Evolutionary conservation across 2,113 vertebrate genomes (phyloP).

Genomic region (Spheniscus mendiculus): DNA sequence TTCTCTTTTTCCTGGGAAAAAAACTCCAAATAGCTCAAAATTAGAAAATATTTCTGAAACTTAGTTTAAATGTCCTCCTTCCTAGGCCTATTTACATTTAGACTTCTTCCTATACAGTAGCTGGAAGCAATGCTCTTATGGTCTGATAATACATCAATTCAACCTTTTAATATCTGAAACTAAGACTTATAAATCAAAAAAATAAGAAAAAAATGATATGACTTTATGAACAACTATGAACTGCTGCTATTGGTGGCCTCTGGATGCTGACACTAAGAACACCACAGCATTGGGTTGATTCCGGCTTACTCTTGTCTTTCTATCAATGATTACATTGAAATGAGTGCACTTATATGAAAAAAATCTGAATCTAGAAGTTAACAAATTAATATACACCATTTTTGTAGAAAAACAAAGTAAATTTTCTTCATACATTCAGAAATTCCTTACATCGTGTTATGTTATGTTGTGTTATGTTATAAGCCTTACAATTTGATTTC

Average conservation of each 20-base stretch:
- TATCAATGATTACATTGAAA: not conserved
- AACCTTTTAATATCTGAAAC: not conserved
- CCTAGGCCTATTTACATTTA: not conserved
- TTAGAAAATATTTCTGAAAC: not conserved
- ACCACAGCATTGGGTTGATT: not conserved
- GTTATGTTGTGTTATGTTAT: not conserved
- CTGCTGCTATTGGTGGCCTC: not conserved
- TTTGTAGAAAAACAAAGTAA: not conserved
- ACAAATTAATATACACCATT: not conserved
- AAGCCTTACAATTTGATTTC: not conserved
- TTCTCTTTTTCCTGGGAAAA: not conserved
- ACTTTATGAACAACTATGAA: not conserved
- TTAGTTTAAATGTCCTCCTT: not conserved
- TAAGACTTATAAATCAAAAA: not conserved
- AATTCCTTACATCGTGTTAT: not conserved
- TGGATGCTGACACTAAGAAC: not conserved
- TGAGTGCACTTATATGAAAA: not conserved
- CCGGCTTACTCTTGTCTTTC: not conserved
- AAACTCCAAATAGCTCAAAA: not conserved
- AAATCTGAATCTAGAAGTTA: not conserved
- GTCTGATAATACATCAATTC: not conserved
- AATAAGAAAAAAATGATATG: too few species aligned
- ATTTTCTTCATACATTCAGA: not conserved
- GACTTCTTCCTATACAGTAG: not conserved
- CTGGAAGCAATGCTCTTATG: not conserved